phyloP scores from a whole-genome alignment of 1,140 invertebrate species.

The Diuraphis noxia region DNA sequence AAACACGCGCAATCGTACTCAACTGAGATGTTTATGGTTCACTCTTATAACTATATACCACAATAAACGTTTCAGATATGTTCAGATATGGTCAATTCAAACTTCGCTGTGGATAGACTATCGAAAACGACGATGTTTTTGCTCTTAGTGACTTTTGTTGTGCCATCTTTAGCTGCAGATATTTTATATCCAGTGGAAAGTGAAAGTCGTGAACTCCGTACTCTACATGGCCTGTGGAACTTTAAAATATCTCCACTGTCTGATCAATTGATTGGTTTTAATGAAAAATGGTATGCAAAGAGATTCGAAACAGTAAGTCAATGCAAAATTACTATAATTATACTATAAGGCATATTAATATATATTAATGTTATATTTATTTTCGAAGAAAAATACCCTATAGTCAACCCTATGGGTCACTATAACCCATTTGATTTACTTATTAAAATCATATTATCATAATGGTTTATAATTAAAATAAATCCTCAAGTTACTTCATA shows the following conservation, averaged over 20 bases:
- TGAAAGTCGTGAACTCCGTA: conserved; percentile 41
- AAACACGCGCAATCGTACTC: too few species aligned
- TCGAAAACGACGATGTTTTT: not conserved
- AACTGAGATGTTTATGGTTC: not conserved
- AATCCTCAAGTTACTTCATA: too few species aligned
- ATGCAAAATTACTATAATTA: not conserved
- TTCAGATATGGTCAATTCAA: conserved; percentile 22
- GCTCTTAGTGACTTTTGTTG: not conserved
- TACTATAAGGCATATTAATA: too few species aligned
- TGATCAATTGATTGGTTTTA: not conserved
- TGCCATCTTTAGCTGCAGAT: not conserved
- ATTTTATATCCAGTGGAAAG: conserved; percentile 28
- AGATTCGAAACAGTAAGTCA: conserved; percentile 33
- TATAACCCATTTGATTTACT: too few species aligned
- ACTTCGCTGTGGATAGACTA: not conserved
- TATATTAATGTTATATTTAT: not conserved
- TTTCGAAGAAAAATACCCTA: too few species aligned
- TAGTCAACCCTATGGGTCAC: too few species aligned
- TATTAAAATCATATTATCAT: too few species aligned
- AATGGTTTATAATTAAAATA: too few species aligned
- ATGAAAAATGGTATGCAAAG: conserved; percentile 2
- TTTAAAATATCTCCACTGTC: conserved; percentile 33
- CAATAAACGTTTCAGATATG: conserved; percentile 10
- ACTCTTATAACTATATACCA: not conserved
- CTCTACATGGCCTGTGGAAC: conserved; percentile 29